Evolutionary conservation across 2,888 invertebrate species (phyloP).

Genomic region (Lobophora halterata): DNA sequence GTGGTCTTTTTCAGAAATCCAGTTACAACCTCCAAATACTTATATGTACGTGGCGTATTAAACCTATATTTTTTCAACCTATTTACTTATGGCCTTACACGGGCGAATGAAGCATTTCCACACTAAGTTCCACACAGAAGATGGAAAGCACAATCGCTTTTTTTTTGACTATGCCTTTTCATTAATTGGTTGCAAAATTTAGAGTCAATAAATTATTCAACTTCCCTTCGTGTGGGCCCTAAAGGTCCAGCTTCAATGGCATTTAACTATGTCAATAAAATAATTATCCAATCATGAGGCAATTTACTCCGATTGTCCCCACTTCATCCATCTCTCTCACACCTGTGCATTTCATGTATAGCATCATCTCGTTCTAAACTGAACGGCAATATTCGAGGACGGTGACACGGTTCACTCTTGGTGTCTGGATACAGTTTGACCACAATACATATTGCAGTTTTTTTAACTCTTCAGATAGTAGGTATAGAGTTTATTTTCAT

Average conservation of each 20-base stretch:
- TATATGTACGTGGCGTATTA: too few relatives aligned
- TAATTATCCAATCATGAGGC: conserved; percentile 78
- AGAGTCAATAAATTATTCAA: conserved; percentile 39
- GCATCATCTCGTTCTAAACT: conserved; percentile 41
- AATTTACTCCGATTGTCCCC: conserved; percentile 70
- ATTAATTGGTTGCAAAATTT: conserved; percentile 10
- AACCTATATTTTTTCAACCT: too few relatives aligned
- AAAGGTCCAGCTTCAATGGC: conserved; percentile 52
- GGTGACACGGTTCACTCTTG: conserved; percentile 54
- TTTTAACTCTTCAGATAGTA: conserved; percentile 12
- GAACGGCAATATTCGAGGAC: conserved; percentile 55
- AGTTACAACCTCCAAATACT: too few relatives aligned
- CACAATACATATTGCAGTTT: conserved; percentile 25
- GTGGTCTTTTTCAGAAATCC: too few relatives aligned
- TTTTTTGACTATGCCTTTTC: conserved; percentile 1
- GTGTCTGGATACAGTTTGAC: conserved; percentile 46
- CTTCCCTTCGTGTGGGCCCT: conserved; percentile 45
- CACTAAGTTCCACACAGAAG: too few relatives aligned
- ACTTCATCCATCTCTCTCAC: conserved; percentile 40
- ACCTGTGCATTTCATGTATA: conserved; percentile 20
- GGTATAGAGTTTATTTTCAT: conserved; percentile 10
- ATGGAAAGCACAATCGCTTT: too few relatives aligned
- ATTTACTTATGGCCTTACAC: too few relatives aligned
- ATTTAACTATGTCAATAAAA: conserved; percentile 76
- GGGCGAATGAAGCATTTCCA: too few relatives aligned